Percentiles rank a stretch among this genome's conserved stretches.
Conservation (phyloP, 2,113 vertebrate species). For the Oncorhynchus gorbuscha region DNA sequence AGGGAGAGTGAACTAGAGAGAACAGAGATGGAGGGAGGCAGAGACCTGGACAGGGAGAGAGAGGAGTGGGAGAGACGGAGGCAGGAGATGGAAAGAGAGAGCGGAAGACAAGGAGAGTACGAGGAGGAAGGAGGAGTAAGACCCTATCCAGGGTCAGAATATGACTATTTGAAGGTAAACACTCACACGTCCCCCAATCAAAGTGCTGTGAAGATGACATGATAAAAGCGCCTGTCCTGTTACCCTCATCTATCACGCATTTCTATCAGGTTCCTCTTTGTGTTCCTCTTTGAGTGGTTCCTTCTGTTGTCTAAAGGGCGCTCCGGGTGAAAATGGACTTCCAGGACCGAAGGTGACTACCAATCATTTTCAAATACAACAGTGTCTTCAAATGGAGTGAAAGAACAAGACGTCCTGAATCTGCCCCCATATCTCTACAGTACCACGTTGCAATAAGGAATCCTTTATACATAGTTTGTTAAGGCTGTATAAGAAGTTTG, state of each 20-base stretch:
- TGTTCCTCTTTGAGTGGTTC: not conserved
- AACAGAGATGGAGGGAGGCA: constrained; percentile 9
- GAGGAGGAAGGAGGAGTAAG: constrained; percentile 46
- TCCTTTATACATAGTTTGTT: too few species aligned
- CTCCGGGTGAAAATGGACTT: constrained; percentile 74
- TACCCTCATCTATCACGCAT: too few species aligned
- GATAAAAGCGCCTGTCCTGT: not conserved
- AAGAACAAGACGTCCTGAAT: not conserved
- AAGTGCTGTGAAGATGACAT: not conserved
- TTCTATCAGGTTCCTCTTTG: too few species aligned
- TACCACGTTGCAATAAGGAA: too few species aligned
- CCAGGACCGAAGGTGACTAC: constrained; percentile 72
- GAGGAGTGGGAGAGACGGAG: constrained; percentile 39
- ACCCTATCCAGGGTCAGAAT: constrained; percentile 57
- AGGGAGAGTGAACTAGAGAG: constrained; percentile 18
- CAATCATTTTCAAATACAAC: not conserved
- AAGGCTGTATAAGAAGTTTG: too few species aligned
- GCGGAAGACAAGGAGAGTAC: constrained; percentile 36
- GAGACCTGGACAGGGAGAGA: constrained; percentile 35
- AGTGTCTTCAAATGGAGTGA: not conserved
- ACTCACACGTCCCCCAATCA: not conserved
- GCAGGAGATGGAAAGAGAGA: constrained; percentile 54
- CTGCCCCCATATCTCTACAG: too few species aligned
- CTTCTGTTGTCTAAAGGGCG: constrained; percentile 68
- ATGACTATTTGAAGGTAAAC: constrained; percentile 69